phyloP scores from a whole-genome alignment of 2,888 invertebrate genomes.

The Epirrhoe alternata region DNA sequence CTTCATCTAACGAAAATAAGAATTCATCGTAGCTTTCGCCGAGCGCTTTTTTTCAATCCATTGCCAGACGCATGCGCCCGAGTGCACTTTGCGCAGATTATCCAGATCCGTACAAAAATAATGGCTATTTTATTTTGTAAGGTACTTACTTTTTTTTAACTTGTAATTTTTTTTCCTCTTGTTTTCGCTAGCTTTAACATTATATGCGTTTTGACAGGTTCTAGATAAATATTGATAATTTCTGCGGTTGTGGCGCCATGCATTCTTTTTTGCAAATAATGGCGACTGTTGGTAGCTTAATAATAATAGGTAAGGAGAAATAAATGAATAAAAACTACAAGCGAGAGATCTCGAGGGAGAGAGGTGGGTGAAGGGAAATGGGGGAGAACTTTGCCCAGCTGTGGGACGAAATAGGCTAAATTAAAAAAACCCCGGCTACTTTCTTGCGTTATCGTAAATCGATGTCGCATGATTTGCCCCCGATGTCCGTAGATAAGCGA shows the following conservation, averaged over 20 bases:
- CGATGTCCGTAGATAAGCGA: not conserved
- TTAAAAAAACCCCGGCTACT: not conserved
- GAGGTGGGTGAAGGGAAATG: no score
- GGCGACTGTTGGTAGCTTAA: not conserved
- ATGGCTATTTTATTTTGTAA: slow-evolving; percentile 17
- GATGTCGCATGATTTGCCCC: not conserved
- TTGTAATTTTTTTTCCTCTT: not conserved
- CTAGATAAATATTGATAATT: slow-evolving; percentile 50
- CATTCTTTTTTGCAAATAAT: not conserved
- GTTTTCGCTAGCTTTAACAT: slow-evolving; percentile 29
- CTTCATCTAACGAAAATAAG: no score
- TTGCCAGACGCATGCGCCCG: slow-evolving; percentile 26
- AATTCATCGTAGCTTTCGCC: not conserved
- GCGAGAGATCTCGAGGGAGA: no score
- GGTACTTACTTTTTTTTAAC: slow-evolving; percentile 12
- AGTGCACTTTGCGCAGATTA: slow-evolving; percentile 34
- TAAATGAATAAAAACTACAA: no score
- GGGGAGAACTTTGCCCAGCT: no score
- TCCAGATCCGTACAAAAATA: slow-evolving; percentile 30
- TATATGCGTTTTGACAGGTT: slow-evolving; percentile 44
- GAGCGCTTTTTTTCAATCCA: slow-evolving; percentile 3
- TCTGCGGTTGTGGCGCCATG: slow-evolving; percentile 34
- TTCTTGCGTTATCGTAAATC: not conserved
- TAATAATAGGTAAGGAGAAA: no score
- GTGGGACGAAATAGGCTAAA: no score